phyloP scores from a whole-genome alignment of 2,113 vertebrate species.

The Cyanistes caeruleus region DNA sequence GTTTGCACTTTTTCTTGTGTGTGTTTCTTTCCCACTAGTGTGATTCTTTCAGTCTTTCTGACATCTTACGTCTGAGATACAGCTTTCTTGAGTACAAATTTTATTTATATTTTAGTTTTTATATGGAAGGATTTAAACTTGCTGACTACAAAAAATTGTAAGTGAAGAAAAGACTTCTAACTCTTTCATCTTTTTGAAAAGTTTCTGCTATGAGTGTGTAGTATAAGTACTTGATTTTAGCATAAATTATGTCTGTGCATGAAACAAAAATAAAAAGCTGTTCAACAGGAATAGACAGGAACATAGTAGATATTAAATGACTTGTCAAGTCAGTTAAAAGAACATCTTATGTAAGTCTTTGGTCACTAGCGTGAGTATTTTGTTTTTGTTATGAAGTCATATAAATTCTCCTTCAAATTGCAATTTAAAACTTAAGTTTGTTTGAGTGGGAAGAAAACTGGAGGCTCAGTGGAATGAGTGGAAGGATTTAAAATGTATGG shows the following conservation, averaged over 20 bases:
- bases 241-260: neutral
- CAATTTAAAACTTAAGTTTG: slow-evolving; percentile 6
- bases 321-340: slow-evolving; percentile 31
- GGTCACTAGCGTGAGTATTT: neutral
- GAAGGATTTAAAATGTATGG: slow-evolving; percentile 64
- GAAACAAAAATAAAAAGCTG: slow-evolving; percentile 43
- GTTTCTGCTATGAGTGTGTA: neutral
- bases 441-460: slow-evolving; percentile 53
- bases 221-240: neutral
- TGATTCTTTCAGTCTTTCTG: neutral
- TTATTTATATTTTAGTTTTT: neutral
- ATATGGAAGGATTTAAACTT: neutral
- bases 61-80: neutral
- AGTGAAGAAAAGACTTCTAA: neutral
- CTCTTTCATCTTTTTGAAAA: neutral
- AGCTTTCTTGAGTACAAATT: neutral
- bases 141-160: neutral
- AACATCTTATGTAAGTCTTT: slow-evolving; percentile 13
- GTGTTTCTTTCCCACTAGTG: neutral
- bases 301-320: neutral
- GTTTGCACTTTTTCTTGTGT: neutral
- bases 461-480: slow-evolving; percentile 11
- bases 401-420: neutral
- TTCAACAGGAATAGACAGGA: slow-evolving; percentile 18
- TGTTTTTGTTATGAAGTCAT: neutral